Base-by-base conservation (phyloP, 2,113 vertebrate species). In the Takifugu flavidus region DNA sequence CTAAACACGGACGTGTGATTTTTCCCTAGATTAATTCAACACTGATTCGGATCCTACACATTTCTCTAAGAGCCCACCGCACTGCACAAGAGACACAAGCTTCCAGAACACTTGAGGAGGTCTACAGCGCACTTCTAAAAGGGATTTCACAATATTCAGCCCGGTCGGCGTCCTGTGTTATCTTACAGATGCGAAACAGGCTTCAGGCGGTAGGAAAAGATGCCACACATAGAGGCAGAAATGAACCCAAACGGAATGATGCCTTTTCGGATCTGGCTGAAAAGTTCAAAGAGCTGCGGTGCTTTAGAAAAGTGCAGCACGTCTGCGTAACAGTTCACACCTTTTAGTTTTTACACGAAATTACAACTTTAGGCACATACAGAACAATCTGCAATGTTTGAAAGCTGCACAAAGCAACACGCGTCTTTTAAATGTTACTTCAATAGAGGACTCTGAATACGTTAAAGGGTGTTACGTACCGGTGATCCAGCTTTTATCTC, bases 291-390 rank as follows among this genome's bases (percentile, higher is more conserved):
- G 34, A 39, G 34, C 34, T 39, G 34, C 34, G 4, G 7, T 11
- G 34, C 11, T 25, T 45, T 53, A 12, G n/a, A 59, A 79, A 85
- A 74, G 57, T 66, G 69, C 75, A 77, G 64, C 67, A 70, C 64
- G 62, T 77, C 51, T 27, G 62, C 78, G 47, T 65, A 54, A 61
- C n/a, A 25, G 34, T 53, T 67, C 46, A 58, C n/a, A 49, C 46
- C 43, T 64, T 65, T 45, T 46, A 20, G 20, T 62, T 73, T 79
- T 74, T n/a, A 28, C 59, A 83, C 25, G 65, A 79, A 83, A 80
- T 59, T 20, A 80, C 70, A 92, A 83, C 73, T 87, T 82, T 62
- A 93, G 89, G 89, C 91, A 94, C 85, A 82, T 77, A 85, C 55
- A 77, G 57, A 84, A 74, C 51, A 75, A 82, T 74, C 67, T 77